A percentile compares a stretch with the other conserved stretches of the same genome.
phyloP scores from a whole-genome alignment of 2,113 vertebrate species.

The Cavia porcellus region DNA sequence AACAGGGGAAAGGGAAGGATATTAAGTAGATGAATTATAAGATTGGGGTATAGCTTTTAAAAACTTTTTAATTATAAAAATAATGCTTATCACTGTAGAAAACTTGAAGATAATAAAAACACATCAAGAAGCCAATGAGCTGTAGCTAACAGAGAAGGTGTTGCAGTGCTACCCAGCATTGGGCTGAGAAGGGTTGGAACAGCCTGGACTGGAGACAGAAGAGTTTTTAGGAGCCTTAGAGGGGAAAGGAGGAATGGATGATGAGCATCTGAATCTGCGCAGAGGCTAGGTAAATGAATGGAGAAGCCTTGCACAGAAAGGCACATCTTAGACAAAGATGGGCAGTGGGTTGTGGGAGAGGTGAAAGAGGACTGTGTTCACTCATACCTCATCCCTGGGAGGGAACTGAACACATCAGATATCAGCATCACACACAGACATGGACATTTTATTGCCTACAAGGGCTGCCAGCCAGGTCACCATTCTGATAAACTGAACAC shows the following conservation, averaged over 20 bases:
- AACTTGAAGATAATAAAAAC: not conserved
- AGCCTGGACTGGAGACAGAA: not conserved
- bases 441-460: not conserved
- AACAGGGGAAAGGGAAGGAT: not conserved
- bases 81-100: not conserved
- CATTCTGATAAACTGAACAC: conserved; percentile 36
- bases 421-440: not conserved
- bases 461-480: not conserved
- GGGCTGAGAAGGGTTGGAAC: no score
- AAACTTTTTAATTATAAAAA: not conserved
- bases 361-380: not conserved
- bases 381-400: not conserved
- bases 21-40: not conserved
- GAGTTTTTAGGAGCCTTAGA: not conserved
- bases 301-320: not conserved
- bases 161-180: no score
- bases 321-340: not conserved
- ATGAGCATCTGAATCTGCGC: not conserved
- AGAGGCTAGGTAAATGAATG: not conserved
- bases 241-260: not conserved
- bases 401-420: no score
- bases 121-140: not conserved
- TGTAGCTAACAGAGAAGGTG: accelerated
- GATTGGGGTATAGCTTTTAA: not conserved
- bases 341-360: not conserved